Evolutionary conservation across 2,113 vertebrate genomes (phyloP).

Genomic region (Fulmarus glacialis): DNA sequence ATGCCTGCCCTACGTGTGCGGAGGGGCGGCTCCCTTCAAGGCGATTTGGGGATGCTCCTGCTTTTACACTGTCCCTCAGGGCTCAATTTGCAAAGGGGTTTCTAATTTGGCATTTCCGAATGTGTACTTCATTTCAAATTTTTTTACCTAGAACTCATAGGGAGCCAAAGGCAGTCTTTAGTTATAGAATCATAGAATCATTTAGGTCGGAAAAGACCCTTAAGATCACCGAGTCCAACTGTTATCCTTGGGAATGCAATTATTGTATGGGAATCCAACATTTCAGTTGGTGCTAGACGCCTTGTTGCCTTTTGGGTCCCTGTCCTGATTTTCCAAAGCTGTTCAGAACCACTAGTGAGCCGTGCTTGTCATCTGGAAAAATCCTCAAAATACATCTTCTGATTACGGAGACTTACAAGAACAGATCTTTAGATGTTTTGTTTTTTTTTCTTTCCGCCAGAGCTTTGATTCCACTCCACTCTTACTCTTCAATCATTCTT

Average conservation of each 20-base stretch:
- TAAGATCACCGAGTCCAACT: background rate
- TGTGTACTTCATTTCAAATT: background rate
- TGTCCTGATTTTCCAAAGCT: background rate
- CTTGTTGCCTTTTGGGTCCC: background rate
- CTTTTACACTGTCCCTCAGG: rapidly evolving
- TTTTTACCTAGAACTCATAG: no score
- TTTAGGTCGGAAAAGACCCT: background rate
- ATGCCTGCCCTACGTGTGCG: rapidly evolving
- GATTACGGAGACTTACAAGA: background rate
- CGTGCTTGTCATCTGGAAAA: no score
- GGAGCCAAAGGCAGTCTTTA: background rate
- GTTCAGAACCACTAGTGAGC: background rate
- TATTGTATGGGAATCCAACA: background rate
- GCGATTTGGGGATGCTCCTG: background rate
- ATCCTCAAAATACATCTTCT: background rate
- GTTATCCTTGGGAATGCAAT: background rate
- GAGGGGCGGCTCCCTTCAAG: rapidly evolving
- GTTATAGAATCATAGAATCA: background rate
- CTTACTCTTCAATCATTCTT: background rate
- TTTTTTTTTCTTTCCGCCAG: background rate
- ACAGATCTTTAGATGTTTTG: background rate
- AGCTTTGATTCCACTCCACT: background rate
- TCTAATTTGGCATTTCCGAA: background rate
- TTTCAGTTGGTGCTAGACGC: background rate
- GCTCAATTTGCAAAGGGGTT: background rate